phyloP scores from a whole-genome alignment of 2,113 vertebrate species.

The Bungarus multicinctus region DNA sequence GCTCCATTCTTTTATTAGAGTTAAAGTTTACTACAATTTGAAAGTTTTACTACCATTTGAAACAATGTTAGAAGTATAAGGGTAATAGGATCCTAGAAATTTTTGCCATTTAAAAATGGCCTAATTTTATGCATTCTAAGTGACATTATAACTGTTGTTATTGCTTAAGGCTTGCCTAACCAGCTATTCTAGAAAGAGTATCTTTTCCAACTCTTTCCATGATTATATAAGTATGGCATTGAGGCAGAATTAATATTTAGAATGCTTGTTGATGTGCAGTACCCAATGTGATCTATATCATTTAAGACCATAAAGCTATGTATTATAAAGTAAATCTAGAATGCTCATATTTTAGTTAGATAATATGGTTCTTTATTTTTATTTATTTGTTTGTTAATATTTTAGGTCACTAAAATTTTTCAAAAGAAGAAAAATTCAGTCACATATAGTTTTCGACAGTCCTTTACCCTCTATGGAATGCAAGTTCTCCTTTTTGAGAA shows the following conservation, averaged over 20 bases:
- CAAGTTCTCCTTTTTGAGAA: conserved; percentile 96
- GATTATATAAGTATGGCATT: not conserved
- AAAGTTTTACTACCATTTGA: not conserved
- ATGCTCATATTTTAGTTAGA: fast-evolving
- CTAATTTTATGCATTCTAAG: not conserved
- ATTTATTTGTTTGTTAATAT: conserved; percentile 16
- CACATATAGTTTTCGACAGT: conserved; percentile 96
- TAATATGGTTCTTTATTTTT: not conserved
- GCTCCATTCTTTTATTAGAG: not conserved
- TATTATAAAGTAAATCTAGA: not conserved
- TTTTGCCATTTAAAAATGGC: not conserved
- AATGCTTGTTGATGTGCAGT: not conserved
- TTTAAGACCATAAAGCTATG: not conserved
- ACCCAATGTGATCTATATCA: not conserved
- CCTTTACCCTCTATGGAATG: conserved; percentile 95
- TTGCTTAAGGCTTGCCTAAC: not conserved
- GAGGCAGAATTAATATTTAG: not conserved
- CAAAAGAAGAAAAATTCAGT: conserved; percentile 99
- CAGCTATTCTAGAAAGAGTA: not conserved
- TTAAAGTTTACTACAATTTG: not conserved
- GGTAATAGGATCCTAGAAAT: not conserved
- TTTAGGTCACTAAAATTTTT: conserved; percentile 97
- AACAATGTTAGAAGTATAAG: not conserved
- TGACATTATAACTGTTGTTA: not conserved
- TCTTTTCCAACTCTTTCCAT: not conserved